Evolutionary conservation across 2,888 invertebrate genomes (phyloP).

Genomic region (Polyploca ridens): DNA sequence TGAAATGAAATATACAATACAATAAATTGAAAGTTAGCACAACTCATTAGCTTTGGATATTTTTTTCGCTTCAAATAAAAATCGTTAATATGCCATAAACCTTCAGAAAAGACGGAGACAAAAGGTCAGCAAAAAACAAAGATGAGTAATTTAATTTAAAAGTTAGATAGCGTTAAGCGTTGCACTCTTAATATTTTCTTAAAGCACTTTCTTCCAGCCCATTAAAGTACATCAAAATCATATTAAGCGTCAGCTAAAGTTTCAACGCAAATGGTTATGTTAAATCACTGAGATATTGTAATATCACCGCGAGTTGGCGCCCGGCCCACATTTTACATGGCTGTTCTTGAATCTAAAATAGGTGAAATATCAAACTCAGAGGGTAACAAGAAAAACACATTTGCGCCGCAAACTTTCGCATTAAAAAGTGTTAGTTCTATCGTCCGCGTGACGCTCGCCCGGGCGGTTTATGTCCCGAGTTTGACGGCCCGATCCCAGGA

Average conservation of each 20-base stretch:
- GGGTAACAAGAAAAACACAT: constrained; percentile 71
- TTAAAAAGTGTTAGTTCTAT: constrained; percentile 39
- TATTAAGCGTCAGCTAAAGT: constrained; percentile 15
- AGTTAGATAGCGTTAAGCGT: constrained; percentile 9
- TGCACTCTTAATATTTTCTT: constrained; percentile 8
- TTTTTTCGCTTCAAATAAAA: neutral
- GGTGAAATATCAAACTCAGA: constrained; percentile 63
- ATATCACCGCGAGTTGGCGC: constrained; percentile 46
- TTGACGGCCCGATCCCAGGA: constrained; percentile 49
- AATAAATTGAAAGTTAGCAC: too few species aligned
- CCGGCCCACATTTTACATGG: constrained; percentile 47
- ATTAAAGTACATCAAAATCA: constrained; percentile 13
- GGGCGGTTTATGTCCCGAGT: constrained; percentile 27
- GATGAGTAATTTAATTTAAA: neutral
- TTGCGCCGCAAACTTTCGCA: constrained; percentile 63
- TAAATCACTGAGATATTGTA: constrained; percentile 42
- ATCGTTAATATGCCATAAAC: neutral
- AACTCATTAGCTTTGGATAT: too few species aligned
- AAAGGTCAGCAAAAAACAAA: constrained; percentile 1
- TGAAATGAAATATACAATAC: too few species aligned
- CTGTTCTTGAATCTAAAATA: constrained; percentile 62
- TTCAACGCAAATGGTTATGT: constrained; percentile 27
- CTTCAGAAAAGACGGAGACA: constrained; percentile 6
- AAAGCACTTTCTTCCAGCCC: constrained; percentile 6
- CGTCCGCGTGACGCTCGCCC: constrained; percentile 32